Conservation (phyloP, 2,113 vertebrate genomes). For the Coregonus clupeaformis region DNA sequence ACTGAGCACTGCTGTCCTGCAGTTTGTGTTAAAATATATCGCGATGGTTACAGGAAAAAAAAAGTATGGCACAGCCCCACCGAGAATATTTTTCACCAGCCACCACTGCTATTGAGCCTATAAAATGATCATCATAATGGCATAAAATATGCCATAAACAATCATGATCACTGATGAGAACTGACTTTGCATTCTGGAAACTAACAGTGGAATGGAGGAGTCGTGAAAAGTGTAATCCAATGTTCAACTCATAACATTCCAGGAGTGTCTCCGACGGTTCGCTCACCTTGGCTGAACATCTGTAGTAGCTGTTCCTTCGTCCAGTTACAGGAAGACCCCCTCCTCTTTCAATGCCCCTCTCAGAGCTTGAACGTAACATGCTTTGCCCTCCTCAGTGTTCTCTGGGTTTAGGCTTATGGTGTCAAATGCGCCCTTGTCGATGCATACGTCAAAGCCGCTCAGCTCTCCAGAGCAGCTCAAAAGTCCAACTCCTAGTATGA, state of each 20-base stretch:
- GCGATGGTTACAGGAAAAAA: no score
- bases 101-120: no score
- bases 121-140: no score
- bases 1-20: no score
- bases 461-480: conserved; percentile 75
- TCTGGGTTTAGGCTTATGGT: conserved; percentile 87
- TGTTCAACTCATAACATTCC: not conserved
- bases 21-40: no score
- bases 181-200: no score
- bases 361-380: conserved; percentile 80
- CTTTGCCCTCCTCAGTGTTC: conserved; percentile 67
- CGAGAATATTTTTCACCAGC: no score
- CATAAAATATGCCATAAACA: no score
- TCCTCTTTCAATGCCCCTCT: conserved; percentile 68
- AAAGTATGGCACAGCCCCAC: no score
- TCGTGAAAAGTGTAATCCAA: not conserved
- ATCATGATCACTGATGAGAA: no score
- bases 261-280: no score
- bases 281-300: conserved; percentile 69
- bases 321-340: conserved; percentile 96
- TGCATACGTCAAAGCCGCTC: conserved; percentile 85
- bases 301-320: conserved; percentile 89
- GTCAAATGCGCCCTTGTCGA: conserved; percentile 98
- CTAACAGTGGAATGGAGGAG: no score
- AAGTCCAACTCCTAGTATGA: conserved; percentile 87